Percentiles rank a stretch among this genome's conserved stretches.
Evolutionary conservation across 2,113 vertebrate genomes (phyloP).

Genomic region (Psilopogon haemacephalus): DNA sequence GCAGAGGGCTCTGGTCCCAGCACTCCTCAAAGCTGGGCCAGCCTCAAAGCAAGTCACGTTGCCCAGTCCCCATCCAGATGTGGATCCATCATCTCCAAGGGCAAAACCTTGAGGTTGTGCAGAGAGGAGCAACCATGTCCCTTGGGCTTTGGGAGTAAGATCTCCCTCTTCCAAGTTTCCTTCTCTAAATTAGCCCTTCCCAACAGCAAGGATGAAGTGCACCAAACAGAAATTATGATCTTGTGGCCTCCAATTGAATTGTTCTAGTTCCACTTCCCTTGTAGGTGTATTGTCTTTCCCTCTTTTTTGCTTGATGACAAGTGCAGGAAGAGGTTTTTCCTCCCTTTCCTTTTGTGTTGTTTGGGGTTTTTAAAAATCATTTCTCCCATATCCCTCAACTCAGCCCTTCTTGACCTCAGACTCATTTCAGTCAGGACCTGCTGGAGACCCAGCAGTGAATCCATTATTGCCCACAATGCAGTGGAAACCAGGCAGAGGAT

Average conservation of each 20-base stretch:
- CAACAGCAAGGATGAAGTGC: not conserved
- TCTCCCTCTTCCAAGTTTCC: not conserved
- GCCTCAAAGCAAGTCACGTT: not conserved
- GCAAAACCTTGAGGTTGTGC: not conserved
- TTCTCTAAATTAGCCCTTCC: not conserved
- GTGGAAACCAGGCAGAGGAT: not conserved
- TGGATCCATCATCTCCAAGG: not conserved
- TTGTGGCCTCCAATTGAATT: not conserved
- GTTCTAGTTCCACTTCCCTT: not conserved
- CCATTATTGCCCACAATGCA: fast-evolving
- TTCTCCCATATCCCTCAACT: not conserved
- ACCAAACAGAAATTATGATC: not conserved
- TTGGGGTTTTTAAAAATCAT: not conserved
- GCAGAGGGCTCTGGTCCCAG: not conserved
- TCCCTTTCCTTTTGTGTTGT: no score
- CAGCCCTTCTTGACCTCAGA: not conserved
- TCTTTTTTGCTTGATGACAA: not conserved
- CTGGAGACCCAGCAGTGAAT: not conserved
- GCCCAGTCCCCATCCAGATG: fast-evolving
- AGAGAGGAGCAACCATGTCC: not conserved
- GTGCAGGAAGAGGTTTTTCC: no score
- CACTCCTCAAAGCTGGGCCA: not conserved
- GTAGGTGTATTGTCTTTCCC: not conserved
- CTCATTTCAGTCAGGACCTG: not conserved
- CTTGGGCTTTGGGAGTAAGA: not conserved